Base-by-base conservation (phyloP, 2,113 vertebrate genomes). In the Indicator indicator region DNA sequence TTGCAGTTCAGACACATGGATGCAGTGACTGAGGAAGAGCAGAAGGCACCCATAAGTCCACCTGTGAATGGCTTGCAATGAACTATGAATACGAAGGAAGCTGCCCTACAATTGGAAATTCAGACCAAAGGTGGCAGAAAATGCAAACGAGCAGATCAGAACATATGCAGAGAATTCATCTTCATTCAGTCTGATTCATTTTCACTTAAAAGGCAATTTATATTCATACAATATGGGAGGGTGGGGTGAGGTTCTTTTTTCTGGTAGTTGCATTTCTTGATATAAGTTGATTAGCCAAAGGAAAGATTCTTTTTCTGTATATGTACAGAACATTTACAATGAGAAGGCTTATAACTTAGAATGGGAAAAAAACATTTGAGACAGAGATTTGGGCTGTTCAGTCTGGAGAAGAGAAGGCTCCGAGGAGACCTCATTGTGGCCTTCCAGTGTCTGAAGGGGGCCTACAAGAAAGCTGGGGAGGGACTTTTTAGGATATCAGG, bases 161-260 rank as follows among this genome's bases (percentile, higher is more conserved):
- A 75, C 13, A 44, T 32, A 48, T 14, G 11, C 27, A 18, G 14
- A 46, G 21, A 36, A 90, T 86, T 68, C 3, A 36, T 71, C 23
- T 86, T 71, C 28, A 55, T 24, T 86, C 40, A 75, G 21, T 46
- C 55, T 83, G 30, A 84, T 94, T 86, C 2, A 92, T 79, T 82
- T 90, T 23, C 79, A 77, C 40, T 92, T 93, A 81, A 91, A 95
- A 87, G 75, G 11, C 17, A 72, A 87, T 93, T 90, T 90, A 77
- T 87, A 78, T 72, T 79, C 67, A 69, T 64, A 30, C 3, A 40
- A 23, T 44, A 9, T 12, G 4, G 3, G 50, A 12, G 24, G 50
- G 50, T 23, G 23, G 12, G 50, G 50, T 52, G 50, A 52, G 23
- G 50, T 26, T 52, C 23, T 24, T 8, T 50, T 9, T 76, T 82